A percentile compares a stretch with the other conserved stretches of the same genome.
phyloP scores from a whole-genome alignment of 2,113 vertebrate species.

The Picathartes gymnocephalus region DNA sequence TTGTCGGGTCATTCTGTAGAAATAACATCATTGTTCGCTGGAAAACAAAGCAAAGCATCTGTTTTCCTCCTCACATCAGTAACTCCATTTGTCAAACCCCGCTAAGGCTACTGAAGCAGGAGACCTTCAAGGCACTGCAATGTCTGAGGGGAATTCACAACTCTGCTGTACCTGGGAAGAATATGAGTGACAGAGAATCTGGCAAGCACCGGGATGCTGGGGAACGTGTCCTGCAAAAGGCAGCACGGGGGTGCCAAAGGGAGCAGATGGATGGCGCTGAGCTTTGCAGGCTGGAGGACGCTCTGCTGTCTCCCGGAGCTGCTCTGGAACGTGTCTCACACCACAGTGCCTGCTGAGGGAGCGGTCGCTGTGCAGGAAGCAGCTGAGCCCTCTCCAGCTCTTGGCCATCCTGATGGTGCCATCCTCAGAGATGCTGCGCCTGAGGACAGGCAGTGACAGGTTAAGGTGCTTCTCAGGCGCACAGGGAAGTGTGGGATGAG shows the following conservation, averaged over 20 bases:
- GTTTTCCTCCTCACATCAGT: constrained; percentile 1
- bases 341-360: neutral
- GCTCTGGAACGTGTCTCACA: neutral
- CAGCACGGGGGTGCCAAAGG: neutral
- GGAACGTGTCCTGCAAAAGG: neutral
- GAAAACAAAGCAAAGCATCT: constrained; percentile 32
- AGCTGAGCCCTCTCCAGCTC: neutral
- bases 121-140: constrained; percentile 1
- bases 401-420: neutral
- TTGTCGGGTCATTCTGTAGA: neutral
- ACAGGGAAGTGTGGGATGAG: neutral
- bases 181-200: neutral
- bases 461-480: neutral
- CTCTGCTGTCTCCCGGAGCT: neutral
- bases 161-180: constrained; percentile 30
- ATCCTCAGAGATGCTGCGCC: neutral
- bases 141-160: neutral
- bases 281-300: neutral
- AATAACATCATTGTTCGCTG: neutral
- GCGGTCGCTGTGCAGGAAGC: neutral
- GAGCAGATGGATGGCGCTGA: neutral
- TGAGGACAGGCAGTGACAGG: neutral
- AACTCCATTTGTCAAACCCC: neutral
- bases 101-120: constrained; percentile 20
- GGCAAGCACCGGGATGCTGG: neutral